Base-by-base conservation (phyloP, 2,113 vertebrate genomes). In the Corythoichthys intestinalis region DNA sequence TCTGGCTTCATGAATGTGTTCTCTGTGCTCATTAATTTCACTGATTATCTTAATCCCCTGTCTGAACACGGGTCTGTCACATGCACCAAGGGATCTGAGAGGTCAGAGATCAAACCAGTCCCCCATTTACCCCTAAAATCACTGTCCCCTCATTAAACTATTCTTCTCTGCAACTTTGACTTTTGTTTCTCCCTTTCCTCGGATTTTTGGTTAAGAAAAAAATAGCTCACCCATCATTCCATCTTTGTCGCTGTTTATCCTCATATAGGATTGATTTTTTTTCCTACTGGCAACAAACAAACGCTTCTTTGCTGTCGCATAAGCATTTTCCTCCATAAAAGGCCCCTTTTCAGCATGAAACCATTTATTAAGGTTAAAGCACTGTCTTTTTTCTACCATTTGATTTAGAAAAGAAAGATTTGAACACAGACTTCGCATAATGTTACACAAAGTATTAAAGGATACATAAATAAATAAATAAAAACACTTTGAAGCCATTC, bases 351-450 rank as follows among this genome's bases (percentile, higher is more conserved):
- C 79, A 80, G 67, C 66, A 49, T 74, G 88, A 93, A 85, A 86
- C 72, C 84, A 87, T 81, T 87, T 90, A 73, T 70, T 85, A 83
- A 77, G 70, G 78, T 89, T 90, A 79, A 89, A 86, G 75, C 68
- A 84, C 67, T 64, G 78, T 76, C 72, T 75, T 73, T 74, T 87
- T 78, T 74, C 70, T 48, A 66, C 57, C 34, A 11, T 62, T 85
- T 79, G 54, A 67, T 88, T 90, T 83, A 64, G 54, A 79, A 73
- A 48, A 65, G 67, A 75, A 39, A 73, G 60, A 74, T 35, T 66
- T 85, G 71, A 56, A 46, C 62, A 70, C 68, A 76, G 77, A 75
- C 89, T 86, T 83, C 62, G 48, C 80, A 89, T 87, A 92, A 91
- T 86, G 86, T 72, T 46, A 85, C 84, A 81, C 76, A 73, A 48